These are phyloP conservation scores for Pseudois nayaur DNA, from an alignment of 2,113 vertebrate genomes.

Conservation along the genomic window DNA sequence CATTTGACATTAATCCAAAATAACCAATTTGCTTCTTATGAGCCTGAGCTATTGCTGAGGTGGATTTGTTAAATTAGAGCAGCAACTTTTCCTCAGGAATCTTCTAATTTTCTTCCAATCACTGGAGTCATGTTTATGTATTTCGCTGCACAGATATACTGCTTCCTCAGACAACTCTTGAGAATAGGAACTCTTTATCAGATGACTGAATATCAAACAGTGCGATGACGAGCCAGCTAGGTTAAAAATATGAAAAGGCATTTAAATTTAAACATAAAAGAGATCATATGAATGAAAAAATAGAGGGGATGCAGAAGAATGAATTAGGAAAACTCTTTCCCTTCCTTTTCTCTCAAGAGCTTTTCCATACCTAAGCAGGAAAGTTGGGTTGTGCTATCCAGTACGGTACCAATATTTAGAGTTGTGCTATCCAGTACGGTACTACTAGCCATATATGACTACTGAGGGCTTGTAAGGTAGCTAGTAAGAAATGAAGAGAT, in stretches of 20 bases:
- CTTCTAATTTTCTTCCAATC: conserved; percentile 38
- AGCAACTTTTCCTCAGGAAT: not conserved
- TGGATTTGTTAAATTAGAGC: not conserved
- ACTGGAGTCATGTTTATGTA: conserved; percentile 46
- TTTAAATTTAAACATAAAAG: conserved; percentile 11
- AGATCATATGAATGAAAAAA: not conserved
- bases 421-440: fast-evolving
- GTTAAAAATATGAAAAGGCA: conserved; percentile 26
- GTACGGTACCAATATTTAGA: fast-evolving
- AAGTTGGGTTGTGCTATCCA: not conserved
- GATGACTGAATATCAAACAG: conserved; percentile 26
- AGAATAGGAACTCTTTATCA: conserved; percentile 23
- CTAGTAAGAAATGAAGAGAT: not conserved
- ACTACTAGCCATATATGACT: not conserved
- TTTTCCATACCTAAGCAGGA: not conserved
- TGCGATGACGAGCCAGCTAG: not conserved
- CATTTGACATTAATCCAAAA: conserved; percentile 20
- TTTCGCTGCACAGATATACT: not conserved
- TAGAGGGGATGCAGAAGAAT: fast-evolving
- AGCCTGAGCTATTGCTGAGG: not conserved
- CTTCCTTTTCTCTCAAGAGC: not conserved
- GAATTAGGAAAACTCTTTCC: not conserved
- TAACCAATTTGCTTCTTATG: not conserved
- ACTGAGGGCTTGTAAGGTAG: too few relatives aligned
- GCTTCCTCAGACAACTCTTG: not conserved